A percentile compares a stretch with the other conserved stretches of the same genome.
Conservation (phyloP, 2,888 invertebrate genomes). For the Crocallis elinguaria region DNA sequence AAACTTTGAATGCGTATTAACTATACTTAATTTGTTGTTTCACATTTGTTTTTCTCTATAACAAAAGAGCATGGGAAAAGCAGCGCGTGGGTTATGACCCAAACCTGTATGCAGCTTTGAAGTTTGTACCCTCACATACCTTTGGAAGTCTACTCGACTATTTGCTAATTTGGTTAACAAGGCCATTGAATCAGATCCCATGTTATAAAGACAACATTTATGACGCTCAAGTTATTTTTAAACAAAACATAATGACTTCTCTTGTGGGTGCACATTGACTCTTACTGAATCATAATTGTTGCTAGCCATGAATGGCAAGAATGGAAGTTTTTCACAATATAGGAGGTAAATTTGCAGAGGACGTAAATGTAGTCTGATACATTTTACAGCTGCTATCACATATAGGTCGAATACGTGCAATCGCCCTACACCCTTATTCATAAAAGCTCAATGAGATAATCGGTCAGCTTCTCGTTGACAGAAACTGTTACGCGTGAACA, state of each 20-base stretch:
- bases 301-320: constrained; percentile 1
- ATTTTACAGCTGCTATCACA: neutral
- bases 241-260: constrained; percentile 11
- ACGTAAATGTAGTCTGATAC: constrained; percentile 2
- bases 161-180: constrained; percentile 25
- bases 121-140: constrained; percentile 19
- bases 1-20: too few relatives aligned
- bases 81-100: neutral
- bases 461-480: too few relatives aligned
- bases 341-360: neutral
- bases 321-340: constrained; percentile 13
- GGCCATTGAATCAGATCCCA: constrained; percentile 7
- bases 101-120: constrained; percentile 17
- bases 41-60: too few relatives aligned
- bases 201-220: neutral
- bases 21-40: too few relatives aligned
- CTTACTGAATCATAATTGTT: constrained; percentile 4
- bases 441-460: too few relatives aligned
- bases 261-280: constrained; percentile 4
- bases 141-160: constrained; percentile 22
- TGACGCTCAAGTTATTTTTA: neutral
- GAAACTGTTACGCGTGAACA: too few relatives aligned
- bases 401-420: too few relatives aligned
- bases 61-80: neutral
- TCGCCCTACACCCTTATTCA: too few relatives aligned